A percentile compares a stretch with the other conserved stretches of the same genome.
Evolutionary conservation across 2,113 vertebrate species (phyloP).

Genomic region (Neoarius graeffei): DNA sequence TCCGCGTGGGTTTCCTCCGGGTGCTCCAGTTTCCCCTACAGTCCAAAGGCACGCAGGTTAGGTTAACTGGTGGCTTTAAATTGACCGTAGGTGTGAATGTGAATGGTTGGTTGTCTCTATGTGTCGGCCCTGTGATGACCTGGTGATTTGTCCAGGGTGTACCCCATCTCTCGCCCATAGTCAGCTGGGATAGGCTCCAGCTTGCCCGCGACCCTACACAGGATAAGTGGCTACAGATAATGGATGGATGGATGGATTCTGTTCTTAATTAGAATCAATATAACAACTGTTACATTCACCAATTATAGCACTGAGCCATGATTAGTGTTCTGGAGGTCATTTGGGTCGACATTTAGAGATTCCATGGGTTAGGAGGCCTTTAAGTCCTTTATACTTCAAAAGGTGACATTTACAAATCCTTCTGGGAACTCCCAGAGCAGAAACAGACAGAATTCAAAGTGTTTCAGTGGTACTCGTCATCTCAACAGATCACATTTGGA

Average conservation of each 20-base stretch:
- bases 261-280: constrained; percentile 27
- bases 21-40: too few species aligned
- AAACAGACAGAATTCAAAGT: constrained; percentile 30
- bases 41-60: too few species aligned
- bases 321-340: constrained; percentile 13
- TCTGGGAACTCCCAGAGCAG: constrained; percentile 15
- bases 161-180: too few species aligned
- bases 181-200: too few species aligned
- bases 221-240: too few species aligned
- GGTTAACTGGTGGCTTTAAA: too few species aligned
- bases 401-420: constrained; percentile 35
- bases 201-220: too few species aligned
- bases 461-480: background rate
- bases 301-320: background rate
- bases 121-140: too few species aligned
- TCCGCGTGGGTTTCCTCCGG: too few species aligned
- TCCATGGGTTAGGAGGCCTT: background rate
- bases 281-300: background rate
- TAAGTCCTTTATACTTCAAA: constrained; percentile 1
- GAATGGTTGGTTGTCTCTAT: too few species aligned
- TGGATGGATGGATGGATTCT: background rate
- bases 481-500: background rate
- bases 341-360: constrained; percentile 13
- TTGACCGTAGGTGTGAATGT: too few species aligned
- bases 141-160: too few species aligned